Evolutionary conservation across 1,140 invertebrate genomes (phyloP).

Genomic region (Cydia strobilella): DNA sequence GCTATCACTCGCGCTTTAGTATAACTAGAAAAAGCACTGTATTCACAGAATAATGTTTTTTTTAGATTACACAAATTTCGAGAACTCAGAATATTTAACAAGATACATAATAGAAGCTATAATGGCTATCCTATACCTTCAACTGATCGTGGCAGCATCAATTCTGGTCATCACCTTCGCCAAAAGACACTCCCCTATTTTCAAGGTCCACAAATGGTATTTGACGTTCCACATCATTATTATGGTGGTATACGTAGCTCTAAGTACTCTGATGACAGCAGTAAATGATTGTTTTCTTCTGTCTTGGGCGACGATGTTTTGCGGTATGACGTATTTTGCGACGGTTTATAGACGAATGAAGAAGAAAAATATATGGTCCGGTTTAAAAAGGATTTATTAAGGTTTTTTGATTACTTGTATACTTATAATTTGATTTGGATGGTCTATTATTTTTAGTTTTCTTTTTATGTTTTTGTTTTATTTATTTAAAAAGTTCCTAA

Average conservation of each 20-base stretch:
- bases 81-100: slow-evolving; percentile 36
- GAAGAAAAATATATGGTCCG: background rate
- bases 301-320: slow-evolving; percentile 37
- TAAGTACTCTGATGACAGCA: slow-evolving; percentile 47
- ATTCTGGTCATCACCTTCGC: slow-evolving; percentile 51
- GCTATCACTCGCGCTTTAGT: no score
- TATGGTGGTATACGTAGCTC: slow-evolving; percentile 48
- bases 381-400: background rate
- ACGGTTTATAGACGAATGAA: background rate
- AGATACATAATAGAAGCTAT: slow-evolving; percentile 51
- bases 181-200: slow-evolving; percentile 44
- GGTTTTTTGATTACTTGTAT: background rate
- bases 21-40: no score
- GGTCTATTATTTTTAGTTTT: background rate
- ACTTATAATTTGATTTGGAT: background rate
- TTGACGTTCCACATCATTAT: slow-evolving; percentile 50
- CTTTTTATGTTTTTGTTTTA: background rate
- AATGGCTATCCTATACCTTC: slow-evolving; percentile 53
- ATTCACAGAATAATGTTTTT: background rate
- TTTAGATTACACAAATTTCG: slow-evolving; percentile 34
- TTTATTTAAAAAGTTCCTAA: background rate
- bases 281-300: slow-evolving; percentile 48
- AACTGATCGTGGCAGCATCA: slow-evolving; percentile 54
- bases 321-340: slow-evolving; percentile 43
- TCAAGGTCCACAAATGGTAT: slow-evolving; percentile 56